phyloP scores from a whole-genome alignment of 2,888 invertebrate species.

The Volucella inanis region DNA sequence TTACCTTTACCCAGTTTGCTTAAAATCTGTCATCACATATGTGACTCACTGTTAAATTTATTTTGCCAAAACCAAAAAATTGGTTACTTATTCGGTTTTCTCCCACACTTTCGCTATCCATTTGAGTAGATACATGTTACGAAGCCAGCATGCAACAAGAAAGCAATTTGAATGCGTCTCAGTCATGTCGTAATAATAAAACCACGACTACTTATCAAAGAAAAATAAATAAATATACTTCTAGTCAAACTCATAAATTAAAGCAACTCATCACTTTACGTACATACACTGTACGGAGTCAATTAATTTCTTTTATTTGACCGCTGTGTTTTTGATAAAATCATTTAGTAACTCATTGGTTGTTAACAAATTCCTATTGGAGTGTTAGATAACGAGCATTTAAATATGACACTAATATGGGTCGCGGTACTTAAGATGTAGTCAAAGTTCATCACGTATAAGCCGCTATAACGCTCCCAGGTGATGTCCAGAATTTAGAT shows the following conservation, averaged over 20 bases:
- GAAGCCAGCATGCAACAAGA: conserved; percentile 13
- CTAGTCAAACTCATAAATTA: not conserved
- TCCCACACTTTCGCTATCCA: conserved; percentile 69
- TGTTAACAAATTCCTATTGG: too few relatives aligned
- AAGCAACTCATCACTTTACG: not conserved
- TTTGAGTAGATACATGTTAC: not conserved
- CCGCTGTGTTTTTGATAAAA: conserved; percentile 30
- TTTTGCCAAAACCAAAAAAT: not conserved
- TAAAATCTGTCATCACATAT: conserved; percentile 9
- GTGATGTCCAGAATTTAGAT: conserved; percentile 36
- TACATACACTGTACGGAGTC: not conserved
- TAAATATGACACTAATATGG: conserved; percentile 21
- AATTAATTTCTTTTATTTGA: conserved; percentile 38
- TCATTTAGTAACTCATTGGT: conserved; percentile 16
- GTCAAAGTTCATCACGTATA: conserved; percentile 35
- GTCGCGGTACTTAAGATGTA: conserved; percentile 32
- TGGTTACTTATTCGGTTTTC: conserved; percentile 45
- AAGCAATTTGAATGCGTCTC: conserved; percentile 46
- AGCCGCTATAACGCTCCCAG: conserved; percentile 1
- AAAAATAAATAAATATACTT: conserved; percentile 8
- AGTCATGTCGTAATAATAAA: conserved; percentile 43
- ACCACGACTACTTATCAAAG: conserved; percentile 33
- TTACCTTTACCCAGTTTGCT: not conserved
- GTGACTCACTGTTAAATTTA: conserved; percentile 52
- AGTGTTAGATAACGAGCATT: not conserved